Evolutionary conservation across 2,113 vertebrate species (phyloP), one percentile per base, ranked within the genome.

Genomic region (Elachura formosa): DNA sequence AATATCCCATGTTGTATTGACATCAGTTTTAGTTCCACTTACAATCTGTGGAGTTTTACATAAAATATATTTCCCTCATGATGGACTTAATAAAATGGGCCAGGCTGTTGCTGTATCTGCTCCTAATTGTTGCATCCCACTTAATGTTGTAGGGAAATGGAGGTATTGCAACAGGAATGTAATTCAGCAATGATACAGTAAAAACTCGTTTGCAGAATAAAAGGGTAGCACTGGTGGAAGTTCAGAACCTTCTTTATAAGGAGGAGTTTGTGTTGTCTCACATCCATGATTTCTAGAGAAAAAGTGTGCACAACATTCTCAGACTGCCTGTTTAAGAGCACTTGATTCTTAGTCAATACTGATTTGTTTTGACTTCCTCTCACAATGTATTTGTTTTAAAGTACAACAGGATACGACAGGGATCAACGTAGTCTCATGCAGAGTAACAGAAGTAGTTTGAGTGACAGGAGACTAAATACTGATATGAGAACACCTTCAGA

Each of bases 351-450:
- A 67, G 25, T 90, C 72, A 62, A 41, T 54, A 36, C 24, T 68
- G 82, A 62, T 29, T 82, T 92, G 41, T 46, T 87, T 84, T 94
- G 85, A 54, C 45, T 88, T 71, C 91, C 75, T 93, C 79, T 91
- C 73, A 72, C 5, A 43, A 21, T 34, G 67, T 86, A 20, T 54
- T 48, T 64, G 5, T 64, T 89, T 31, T 88, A 55, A 84, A 68
- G 72, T 54, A 79, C 33, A 90, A n/a, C 33, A 90, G 33, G 83
- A 81, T 88, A 24, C 9, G 64, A 62, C 59, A 73, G 76, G 24
- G 51, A 73, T 45, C 18, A 34, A 3, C 23, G 11, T 31, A 83
- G 16, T 83, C 51, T 86, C 89, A 58, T 91, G 49, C 36, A 52
- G 64, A 52, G 11, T 82, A 78, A 58, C 62, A 52, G 78, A 15